Base-by-base conservation (phyloP, 2,888 invertebrate genomes). In the Aporophyla nigra region DNA sequence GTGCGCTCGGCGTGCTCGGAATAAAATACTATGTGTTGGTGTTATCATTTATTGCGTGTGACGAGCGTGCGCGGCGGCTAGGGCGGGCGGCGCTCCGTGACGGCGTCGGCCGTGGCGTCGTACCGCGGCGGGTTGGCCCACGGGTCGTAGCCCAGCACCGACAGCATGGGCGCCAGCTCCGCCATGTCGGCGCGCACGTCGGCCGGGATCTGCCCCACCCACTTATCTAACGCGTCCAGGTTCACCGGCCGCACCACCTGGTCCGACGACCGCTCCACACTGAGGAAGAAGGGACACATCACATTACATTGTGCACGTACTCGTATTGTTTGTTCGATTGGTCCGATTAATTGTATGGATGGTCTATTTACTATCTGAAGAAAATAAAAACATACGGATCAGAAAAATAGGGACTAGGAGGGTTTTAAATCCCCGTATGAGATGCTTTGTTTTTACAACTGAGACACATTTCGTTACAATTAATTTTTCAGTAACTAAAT, bases 231-330 rank as follows among this genome's bases (percentile, higher is more conserved):
- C 67, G 99, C 99, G 95, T 99, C 99, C 92, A 99, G 97, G 97
- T 99, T 99, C 80, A 99, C 98, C 21, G 99, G 99, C 92, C 99
- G 99, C 94, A 99, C 99, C 90, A 99, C 99, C 97, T 99, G 99
- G 97, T 99, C 99, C 83, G 99, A 99, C 67, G 99, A 99, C 82
- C 99, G 98, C 97, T 99, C 99, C 93, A 99, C 99, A 96, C 99
- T 99, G 97, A 74, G 95, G 16, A 2, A 5, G 1, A 6, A 61
- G 10, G 59, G 16, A 40, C 2, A 61, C 12, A 33, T n/a, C n/a
- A 10, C 4, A 67, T 9, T 33, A 33, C 33, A 33, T 33, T 27
- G 14, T 14, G 27, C 21, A 49, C 27, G 49, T 21, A 49, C 24
- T 24, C 19, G 10, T 19, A 24, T 46, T 21, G 27, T 21, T 27